Percentiles rank a stretch among this genome's conserved stretches.
Evolutionary conservation across 1,140 invertebrate species (phyloP).

Genomic region (Neomicropteryx cornuta): DNA sequence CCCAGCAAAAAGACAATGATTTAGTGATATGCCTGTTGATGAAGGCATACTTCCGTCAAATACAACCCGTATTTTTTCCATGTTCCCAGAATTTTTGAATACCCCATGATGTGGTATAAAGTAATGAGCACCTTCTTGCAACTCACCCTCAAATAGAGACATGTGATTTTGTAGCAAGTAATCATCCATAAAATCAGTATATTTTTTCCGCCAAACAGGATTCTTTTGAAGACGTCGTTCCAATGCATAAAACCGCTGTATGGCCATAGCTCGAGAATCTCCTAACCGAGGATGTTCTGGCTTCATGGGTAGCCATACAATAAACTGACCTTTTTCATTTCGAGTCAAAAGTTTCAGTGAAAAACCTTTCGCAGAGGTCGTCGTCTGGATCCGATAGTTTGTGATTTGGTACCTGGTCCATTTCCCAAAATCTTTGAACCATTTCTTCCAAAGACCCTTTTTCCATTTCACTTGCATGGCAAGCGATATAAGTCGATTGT

Average conservation of each 20-base stretch:
- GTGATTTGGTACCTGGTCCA: conserved; percentile 14
- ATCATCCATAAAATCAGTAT: conserved; percentile 19
- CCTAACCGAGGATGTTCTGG: conserved; percentile 7
- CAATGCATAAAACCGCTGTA: conserved; percentile 12
- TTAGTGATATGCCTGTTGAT: conserved; percentile 14
- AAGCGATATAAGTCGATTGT: too few species aligned
- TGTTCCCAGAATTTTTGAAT: conserved; percentile 11
- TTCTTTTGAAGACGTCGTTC: conserved; percentile 5
- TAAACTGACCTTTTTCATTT: conserved; percentile 16
- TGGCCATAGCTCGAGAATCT: conserved; percentile 12
- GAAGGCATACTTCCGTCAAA: conserved; percentile 19
- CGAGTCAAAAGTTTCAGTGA: conserved; percentile 7
- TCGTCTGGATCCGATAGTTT: conserved; percentile 16
- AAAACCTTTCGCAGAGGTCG: conserved; percentile 16
- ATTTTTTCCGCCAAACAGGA: conserved; percentile 13
- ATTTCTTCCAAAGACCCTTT: conserved; percentile 7
- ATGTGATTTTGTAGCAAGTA: conserved; percentile 17
- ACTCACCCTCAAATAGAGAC: conserved; percentile 9
- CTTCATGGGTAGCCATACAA: conserved; percentile 17
- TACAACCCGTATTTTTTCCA: conserved; percentile 18
- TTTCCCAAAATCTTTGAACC: conserved; percentile 18
- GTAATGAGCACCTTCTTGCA: conserved; percentile 11
- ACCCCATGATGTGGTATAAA: conserved; percentile 20
- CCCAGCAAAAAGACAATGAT: conserved; percentile 19
- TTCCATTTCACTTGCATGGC: too few species aligned